These are phyloP conservation scores for Champsocephalus gunnari DNA, from an alignment of 2,797 vertebrate genomes.

Conservation along the genomic window DNA sequence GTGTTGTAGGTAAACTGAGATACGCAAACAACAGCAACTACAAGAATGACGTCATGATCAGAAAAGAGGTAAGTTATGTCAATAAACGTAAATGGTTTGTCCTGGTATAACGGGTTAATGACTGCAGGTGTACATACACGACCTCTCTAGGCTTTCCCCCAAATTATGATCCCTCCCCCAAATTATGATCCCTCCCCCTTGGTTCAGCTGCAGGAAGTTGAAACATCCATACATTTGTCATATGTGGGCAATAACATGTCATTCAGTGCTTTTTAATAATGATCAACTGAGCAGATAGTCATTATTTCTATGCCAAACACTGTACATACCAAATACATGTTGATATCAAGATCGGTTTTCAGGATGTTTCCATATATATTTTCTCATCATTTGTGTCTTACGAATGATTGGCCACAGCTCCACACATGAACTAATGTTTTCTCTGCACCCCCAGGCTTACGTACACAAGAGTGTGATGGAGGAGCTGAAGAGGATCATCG, in stretches of 20 bases:
- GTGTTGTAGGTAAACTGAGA: constrained; percentile 91
- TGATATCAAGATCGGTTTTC: neutral
- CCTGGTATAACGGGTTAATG: neutral
- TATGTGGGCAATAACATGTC: neutral
- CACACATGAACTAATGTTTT: neutral
- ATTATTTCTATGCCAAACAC: too few relatives aligned
- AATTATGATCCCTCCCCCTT: neutral
- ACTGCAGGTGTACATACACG: neutral
- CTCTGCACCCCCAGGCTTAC: constrained; percentile 87
- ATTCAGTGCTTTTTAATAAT: neutral
- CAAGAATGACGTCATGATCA: constrained; percentile 99
- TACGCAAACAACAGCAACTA: constrained; percentile 99
- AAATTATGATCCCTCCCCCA: neutral
- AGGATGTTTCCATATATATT: neutral
- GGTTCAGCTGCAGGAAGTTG: neutral
- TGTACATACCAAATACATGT: neutral
- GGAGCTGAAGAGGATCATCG: constrained; percentile 97
- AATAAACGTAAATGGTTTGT: too few relatives aligned
- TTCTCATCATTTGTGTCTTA: neutral
- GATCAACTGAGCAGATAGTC: neutral
- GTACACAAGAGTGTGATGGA: constrained; percentile 99
- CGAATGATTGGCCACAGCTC: neutral
- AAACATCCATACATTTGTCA: neutral
- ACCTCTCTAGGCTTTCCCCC: neutral
- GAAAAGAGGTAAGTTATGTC: constrained; percentile 90